Conservation (phyloP, 2,113 vertebrate genomes). For the Edolisoma coerulescens region DNA sequence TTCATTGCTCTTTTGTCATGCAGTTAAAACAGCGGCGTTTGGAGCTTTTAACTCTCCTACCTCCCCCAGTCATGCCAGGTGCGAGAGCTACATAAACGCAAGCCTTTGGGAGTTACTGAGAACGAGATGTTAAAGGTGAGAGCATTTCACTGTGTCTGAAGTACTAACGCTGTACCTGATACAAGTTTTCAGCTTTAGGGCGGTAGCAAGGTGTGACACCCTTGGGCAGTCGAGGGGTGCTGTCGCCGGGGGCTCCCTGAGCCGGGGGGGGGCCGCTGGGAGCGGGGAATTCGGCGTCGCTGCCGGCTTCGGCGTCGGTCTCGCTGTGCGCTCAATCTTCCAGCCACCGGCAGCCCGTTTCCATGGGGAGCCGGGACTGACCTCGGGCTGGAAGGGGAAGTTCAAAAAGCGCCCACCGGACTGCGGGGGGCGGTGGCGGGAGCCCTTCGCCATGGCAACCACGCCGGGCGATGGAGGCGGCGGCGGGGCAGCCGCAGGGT, state of each 20-base stretch:
- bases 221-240: background rate
- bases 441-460: background rate
- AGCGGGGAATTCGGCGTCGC: background rate
- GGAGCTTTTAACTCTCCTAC: fast-evolving
- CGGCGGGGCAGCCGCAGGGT: background rate
- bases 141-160: fast-evolving
- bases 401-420: fast-evolving
- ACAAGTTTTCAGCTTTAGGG: fast-evolving
- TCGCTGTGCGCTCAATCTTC: background rate
- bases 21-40: background rate
- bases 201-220: fast-evolving
- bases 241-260: background rate
- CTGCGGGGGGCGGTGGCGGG: background rate
- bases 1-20: background rate
- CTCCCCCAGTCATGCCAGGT: fast-evolving
- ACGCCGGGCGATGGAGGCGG: background rate
- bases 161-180: fast-evolving
- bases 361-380: background rate
- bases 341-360: background rate
- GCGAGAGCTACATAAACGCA: fast-evolving
- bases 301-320: background rate
- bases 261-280: background rate
- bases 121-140: background rate
- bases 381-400: background rate
- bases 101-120: fast-evolving